phyloP scores from a whole-genome alignment of 2,797 vertebrate genomes.

The Dallia pectoralis region DNA sequence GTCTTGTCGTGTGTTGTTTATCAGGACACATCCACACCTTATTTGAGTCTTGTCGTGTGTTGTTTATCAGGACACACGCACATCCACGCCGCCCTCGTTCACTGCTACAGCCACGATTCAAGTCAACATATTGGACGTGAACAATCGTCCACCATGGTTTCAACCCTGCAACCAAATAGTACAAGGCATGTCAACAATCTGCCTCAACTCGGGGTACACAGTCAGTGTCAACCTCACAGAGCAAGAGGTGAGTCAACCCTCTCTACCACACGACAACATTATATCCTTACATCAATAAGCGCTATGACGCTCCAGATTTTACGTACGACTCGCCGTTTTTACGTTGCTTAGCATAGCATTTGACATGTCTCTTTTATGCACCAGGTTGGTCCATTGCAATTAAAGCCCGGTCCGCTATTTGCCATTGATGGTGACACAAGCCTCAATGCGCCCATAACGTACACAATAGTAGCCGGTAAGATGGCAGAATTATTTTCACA shows the following conservation, averaged over 20 bases:
- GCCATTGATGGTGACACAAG: slow-evolving; percentile 85
- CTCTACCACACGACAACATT: background rate
- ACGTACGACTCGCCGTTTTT: background rate
- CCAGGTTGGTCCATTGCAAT: slow-evolving; percentile 65
- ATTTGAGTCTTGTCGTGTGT: no score
- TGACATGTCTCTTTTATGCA: slow-evolving; percentile 12
- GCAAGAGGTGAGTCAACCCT: slow-evolving; percentile 46
- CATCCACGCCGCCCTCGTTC: background rate
- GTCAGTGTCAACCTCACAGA: slow-evolving; percentile 53
- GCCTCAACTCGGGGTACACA: slow-evolving; percentile 61
- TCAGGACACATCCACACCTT: slow-evolving; percentile 53
- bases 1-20: slow-evolving; percentile 31
- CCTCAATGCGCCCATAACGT: slow-evolving; percentile 69
- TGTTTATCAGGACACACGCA: slow-evolving; percentile 56
- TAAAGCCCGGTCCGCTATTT: slow-evolving; percentile 78
- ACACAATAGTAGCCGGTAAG: slow-evolving; percentile 73
- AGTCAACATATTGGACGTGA: slow-evolving; percentile 61
- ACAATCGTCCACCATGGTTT: slow-evolving; percentile 78
- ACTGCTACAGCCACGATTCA: slow-evolving; percentile 55
- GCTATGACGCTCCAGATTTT: background rate
- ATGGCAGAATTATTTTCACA: slow-evolving; percentile 19
- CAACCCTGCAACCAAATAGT: slow-evolving; percentile 55
- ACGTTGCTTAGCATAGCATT: background rate
- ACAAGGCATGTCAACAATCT: slow-evolving; percentile 32
- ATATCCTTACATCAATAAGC: background rate